Evolutionary conservation across 2,888 invertebrate genomes (phyloP), one percentile per base, ranked within the genome.

Genomic region (Cryptus armator): DNA sequence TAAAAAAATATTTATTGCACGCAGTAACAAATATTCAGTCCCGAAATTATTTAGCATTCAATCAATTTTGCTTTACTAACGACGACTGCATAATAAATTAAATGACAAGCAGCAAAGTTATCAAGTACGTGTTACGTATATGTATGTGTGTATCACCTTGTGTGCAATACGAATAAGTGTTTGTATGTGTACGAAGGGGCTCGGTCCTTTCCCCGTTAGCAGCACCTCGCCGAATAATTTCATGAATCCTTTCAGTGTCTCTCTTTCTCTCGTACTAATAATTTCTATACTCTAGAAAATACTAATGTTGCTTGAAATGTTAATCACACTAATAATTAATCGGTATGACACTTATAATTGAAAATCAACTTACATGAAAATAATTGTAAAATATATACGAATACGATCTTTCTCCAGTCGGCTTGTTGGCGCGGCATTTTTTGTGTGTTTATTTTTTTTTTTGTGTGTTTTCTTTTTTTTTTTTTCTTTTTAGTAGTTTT

Each of bases 331-430:
- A 56, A 56, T 24, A 56, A 9, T 16, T 10, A 56, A 24, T 37
- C 62, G 32, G 12, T 6, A 16, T 37, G 43, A 71, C 24, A 79
- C 19, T 32, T 29, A 67, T 59, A 44, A 43, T 77, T 51, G 19
- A 67, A 51, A 37, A 16, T 83, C 68, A 74, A 93, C 93, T 93
- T 92, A 93, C 93, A 92, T 91, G 92, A 91, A 92, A 92, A 92
- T 90, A 92, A 92, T 90, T 92, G 92, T 86, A 93, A 91, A 92
- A 91, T 91, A 91, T 92, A 92, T 88, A 92, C 89, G 90, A 92
- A 90, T 90, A 91, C 87, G 88, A 92, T 90, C 90, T 91, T 91
- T 89, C 90, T 91, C 92, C 91, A 92, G 87, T 91, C 87, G 87
- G 87, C 89, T 90, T 90, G 89, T 89, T 88, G 91, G 83, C 90